phyloP scores from a whole-genome alignment of 2,113 vertebrate species.

The cat (Felis catus) region DNA sequence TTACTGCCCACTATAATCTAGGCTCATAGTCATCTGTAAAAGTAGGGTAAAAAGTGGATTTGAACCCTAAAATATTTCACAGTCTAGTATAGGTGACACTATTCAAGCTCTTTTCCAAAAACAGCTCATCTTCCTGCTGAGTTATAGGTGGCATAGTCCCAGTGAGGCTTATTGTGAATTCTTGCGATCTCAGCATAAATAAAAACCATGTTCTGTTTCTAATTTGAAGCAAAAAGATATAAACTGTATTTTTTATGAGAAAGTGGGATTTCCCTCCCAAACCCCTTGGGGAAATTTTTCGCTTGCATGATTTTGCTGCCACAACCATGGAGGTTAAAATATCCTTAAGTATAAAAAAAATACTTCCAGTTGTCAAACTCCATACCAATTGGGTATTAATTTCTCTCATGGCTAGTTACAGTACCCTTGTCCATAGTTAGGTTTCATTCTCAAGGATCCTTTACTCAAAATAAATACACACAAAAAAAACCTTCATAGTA shows the following conservation, averaged over 20 bases:
- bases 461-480: slow-evolving; percentile 47
- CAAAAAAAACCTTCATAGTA: background rate
- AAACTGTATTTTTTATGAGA: slow-evolving; percentile 22
- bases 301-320: background rate
- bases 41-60: background rate
- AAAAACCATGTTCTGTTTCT: background rate
- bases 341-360: background rate
- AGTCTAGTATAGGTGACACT: background rate
- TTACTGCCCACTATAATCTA: background rate
- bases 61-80: background rate
- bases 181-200: background rate
- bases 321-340: background rate
- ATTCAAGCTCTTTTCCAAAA: background rate
- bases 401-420: slow-evolving; percentile 20
- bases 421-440: background rate
- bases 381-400: background rate
- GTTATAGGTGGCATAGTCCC: background rate
- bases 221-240: background rate
- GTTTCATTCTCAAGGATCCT: slow-evolving; percentile 2
- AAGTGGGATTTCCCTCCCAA: slow-evolving; percentile 40
- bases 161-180: background rate
- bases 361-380: background rate
- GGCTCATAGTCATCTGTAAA: background rate
- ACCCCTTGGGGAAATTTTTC: background rate
- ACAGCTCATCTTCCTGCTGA: background rate